Percentiles rank a stretch among this genome's conserved stretches.
Conservation (phyloP, 2,113 vertebrate genomes). For the Charina bottae region DNA sequence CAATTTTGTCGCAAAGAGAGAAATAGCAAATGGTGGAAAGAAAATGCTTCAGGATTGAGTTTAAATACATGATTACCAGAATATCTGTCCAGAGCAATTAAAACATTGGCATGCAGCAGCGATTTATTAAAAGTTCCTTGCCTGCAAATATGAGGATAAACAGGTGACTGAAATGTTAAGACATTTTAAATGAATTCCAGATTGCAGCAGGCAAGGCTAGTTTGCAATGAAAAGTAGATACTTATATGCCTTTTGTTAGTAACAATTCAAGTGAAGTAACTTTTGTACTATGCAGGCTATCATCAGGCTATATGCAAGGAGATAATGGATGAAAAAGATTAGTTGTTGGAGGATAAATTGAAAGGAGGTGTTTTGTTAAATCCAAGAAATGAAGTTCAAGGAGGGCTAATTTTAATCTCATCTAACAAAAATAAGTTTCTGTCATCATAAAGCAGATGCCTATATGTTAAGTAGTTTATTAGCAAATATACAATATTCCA, state of each 20-base stretch:
- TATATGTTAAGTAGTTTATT: background rate
- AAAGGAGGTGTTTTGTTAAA: background rate
- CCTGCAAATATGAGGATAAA: background rate
- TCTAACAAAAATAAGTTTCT: background rate
- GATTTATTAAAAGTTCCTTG: background rate
- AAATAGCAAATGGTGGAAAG: background rate
- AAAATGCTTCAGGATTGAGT: background rate
- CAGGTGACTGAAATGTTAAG: background rate
- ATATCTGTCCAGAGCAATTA: background rate
- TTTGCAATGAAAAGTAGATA: background rate
- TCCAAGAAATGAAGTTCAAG: background rate
- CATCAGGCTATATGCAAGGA: background rate
- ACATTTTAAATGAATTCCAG: background rate
- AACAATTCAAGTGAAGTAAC: background rate
- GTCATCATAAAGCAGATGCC: background rate
- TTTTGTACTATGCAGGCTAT: background rate
- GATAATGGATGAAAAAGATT: background rate
- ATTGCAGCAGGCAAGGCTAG: background rate
- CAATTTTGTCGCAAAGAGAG: background rate
- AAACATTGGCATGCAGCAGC: background rate
- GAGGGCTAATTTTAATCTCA: background rate
- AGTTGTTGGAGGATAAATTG: background rate
- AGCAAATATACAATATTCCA: background rate
- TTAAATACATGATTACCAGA: background rate
- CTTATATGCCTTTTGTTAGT: background rate